These are phyloP conservation scores for Pomacea canaliculata DNA, from an alignment of 2,888 invertebrate species.

Conservation along the genomic window DNA sequence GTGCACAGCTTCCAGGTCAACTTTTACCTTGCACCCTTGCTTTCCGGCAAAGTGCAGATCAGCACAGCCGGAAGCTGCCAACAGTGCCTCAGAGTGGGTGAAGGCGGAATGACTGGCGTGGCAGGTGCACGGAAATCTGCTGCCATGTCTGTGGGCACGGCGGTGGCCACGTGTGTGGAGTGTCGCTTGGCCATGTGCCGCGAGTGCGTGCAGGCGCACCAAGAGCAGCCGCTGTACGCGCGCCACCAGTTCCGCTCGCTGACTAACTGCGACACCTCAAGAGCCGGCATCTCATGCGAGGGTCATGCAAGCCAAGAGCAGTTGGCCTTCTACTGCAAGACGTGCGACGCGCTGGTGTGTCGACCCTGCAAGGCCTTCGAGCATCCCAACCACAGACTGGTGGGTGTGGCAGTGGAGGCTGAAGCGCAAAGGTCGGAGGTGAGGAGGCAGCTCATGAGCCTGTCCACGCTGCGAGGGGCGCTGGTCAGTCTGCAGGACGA, in stretches of 20 bases:
- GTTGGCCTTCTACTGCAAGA: not conserved
- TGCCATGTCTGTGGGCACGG: not conserved
- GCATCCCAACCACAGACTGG: not conserved
- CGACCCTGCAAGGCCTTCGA: constrained; percentile 10
- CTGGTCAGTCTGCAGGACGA: constrained; percentile 22
- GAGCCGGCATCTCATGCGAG: constrained; percentile 10
- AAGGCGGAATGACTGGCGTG: not conserved
- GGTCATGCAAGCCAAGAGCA: not conserved
- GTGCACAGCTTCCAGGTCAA: constrained; percentile 23
- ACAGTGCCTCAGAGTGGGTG: not conserved
- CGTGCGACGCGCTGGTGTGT: constrained; percentile 7
- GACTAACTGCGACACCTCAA: not conserved
- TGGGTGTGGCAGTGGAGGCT: constrained; percentile 3
- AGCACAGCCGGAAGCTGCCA: not conserved
- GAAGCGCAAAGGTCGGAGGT: constrained; percentile 14
- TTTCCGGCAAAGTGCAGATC: constrained; percentile 5
- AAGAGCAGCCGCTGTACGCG: constrained; percentile 2
- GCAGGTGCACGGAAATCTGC: not conserved
- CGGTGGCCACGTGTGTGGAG: not conserved
- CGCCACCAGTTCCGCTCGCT: constrained; percentile 4
- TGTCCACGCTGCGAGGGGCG: constrained; percentile 19
- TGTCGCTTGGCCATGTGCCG: constrained; percentile 3
- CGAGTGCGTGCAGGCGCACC: constrained; percentile 1
- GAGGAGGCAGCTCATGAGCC: constrained; percentile 20
- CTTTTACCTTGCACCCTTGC: constrained; percentile 21